These are phyloP conservation scores for Xylota segnis DNA, from an alignment of 2,888 invertebrate species.

Conservation along the genomic window DNA sequence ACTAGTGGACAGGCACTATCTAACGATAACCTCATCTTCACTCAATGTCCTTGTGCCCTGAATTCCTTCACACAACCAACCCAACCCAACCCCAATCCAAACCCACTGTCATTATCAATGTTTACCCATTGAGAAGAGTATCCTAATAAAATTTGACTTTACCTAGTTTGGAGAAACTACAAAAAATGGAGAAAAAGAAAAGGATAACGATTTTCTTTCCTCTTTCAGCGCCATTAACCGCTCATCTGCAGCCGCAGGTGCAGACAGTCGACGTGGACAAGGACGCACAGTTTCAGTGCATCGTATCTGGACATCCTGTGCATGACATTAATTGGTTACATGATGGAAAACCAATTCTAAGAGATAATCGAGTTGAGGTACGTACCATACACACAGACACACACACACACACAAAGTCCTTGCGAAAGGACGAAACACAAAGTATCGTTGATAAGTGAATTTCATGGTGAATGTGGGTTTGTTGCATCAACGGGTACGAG, in stretches of 20 bases:
- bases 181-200: slow-evolving; percentile 15
- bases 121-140: not conserved
- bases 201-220: slow-evolving; percentile 37
- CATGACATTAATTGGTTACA: slow-evolving; percentile 92
- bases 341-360: slow-evolving; percentile 88
- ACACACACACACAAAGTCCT: slow-evolving; percentile 1
- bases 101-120: slow-evolving; percentile 39
- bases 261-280: slow-evolving; percentile 93
- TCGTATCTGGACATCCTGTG: slow-evolving; percentile 94
- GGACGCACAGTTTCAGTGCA: slow-evolving; percentile 94
- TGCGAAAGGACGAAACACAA: slow-evolving; percentile 19
- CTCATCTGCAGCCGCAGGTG: slow-evolving; percentile 91
- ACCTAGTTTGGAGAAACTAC: slow-evolving; percentile 8
- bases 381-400: slow-evolving; percentile 80
- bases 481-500: slow-evolving; percentile 20
- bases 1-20: not conserved
- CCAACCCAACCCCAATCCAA: too few relatives aligned
- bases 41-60: slow-evolving; percentile 40
- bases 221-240: slow-evolving; percentile 90
- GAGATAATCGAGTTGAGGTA: slow-evolving; percentile 87
- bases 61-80: slow-evolving; percentile 22
- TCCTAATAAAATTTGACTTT: slow-evolving; percentile 67
- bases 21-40: not conserved
- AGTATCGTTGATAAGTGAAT: slow-evolving; percentile 66
- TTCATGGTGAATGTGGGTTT: slow-evolving; percentile 47